Base-by-base conservation (phyloP, 2,113 vertebrate species). In the Brachirus orientalis region DNA sequence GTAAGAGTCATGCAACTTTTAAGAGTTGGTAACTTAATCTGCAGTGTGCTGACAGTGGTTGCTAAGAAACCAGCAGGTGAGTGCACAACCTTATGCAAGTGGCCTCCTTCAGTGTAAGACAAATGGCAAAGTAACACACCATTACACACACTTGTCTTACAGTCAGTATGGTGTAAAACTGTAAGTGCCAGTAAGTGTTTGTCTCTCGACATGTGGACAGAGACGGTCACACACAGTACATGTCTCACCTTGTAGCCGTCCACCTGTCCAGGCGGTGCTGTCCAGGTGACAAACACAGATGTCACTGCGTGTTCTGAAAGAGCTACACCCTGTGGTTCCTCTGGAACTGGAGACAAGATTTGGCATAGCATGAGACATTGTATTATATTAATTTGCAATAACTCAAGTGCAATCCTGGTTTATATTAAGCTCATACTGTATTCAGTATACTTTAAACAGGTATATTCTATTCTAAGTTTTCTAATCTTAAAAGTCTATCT, bases 1-100 rank as follows among this genome's bases (percentile, higher is more conserved):
- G 13, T 10, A 45, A 71, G 54, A 82, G 87, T 93, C 87, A 94
- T 98, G 82, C 94, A 97, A 95, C 93, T 92, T 96, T 98, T 94
- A 93, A 95, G 90, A 89, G 87, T 74, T 72, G 83, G 95, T 92
- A 96, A 98, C 93, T 82, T 6, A 91, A 98, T 95, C 93, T 88
- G 72, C 87, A 77, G 91, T 86, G 88, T 87, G 63, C 88, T 72
- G 87, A 84, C 83, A 75, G 63, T 64, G 36, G 91, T 93, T 90
- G 86, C 94, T 90, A 89, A 92, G 94, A 80, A 93, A 95, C 92
- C 82, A 86, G 74, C 89, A 92, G 90, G 85, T 86, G 84, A 94
- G 47, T 60, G 22, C 7, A 14, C 20, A 76, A 75, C 46, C 58
- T 57, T 59, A 84, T 4, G 7, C 45, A 65, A 47, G 47, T 74